Evolutionary conservation across 2,113 vertebrate genomes (phyloP), one percentile per base, ranked within the genome.

Genomic region (Carassius auratus): DNA sequence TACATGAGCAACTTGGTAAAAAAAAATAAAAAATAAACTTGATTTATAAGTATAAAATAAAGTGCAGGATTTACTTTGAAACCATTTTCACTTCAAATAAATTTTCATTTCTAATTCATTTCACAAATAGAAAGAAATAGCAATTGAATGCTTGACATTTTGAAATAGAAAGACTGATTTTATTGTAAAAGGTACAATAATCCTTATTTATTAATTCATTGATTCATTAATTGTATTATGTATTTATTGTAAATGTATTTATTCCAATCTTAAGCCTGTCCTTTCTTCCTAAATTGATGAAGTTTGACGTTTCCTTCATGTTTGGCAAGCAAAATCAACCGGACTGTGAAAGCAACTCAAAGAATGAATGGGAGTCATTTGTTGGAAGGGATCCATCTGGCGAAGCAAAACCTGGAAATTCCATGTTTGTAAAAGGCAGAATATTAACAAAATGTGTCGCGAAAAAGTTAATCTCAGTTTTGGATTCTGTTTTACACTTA

Each of bases 321-420:
- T 74, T 74, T 74, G 36, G 8, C 17, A 45, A 45, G 10, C 12
- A 48, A 48, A 61, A n/a, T 9, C 21, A 61, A n/a, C 8, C 21
- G n/a, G 21, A 21, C 13, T 14, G 3, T 9, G 55, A 23, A 48
- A 7, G 1, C 38, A 75, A 26, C 42, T 48, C 21, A 15, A 38
- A 36, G 42, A 75, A 50, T 75, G n/a, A 48, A 75, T n/a, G 21
- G 2, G 73, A 76, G 73, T 75, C n/a, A 26, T 48, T 76, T 76
- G 14, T 21, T 42, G 19, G 36, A 73, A 12, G 0, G 1, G 19
- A 50, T 76, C 45, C 13, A 3, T 26, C 5, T 17, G 45, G 3
- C 6, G 13, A 7, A 75, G 73, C n/a, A 50, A 75, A 75, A 75
- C 3, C 9, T 26, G 45, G n/a, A 75, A 50, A 75, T 75, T 75